Percentiles rank a stretch among this genome's conserved stretches.
Evolutionary conservation across 2,888 invertebrate species (phyloP).

Genomic region (Hyposoter dolosus): DNA sequence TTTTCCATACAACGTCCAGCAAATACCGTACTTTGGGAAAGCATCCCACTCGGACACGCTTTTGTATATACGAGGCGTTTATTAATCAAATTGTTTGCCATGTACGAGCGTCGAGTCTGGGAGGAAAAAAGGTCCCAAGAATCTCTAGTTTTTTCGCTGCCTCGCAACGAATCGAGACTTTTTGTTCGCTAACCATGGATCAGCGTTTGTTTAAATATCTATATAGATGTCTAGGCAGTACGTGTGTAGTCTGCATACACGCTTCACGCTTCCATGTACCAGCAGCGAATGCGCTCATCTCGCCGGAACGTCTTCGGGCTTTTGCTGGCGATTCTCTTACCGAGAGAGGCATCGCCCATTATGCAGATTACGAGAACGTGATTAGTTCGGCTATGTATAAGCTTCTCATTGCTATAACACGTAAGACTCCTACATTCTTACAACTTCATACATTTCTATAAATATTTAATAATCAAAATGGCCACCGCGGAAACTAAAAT

Average conservation of each 20-base stretch:
- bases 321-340: constrained; percentile 35
- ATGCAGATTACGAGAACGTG: constrained; percentile 64
- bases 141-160: neutral
- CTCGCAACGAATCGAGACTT: neutral
- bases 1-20: too few species aligned
- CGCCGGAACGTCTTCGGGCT: constrained; percentile 54
- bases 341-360: constrained; percentile 42
- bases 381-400: constrained; percentile 53
- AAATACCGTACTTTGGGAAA: neutral
- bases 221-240: neutral
- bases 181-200: neutral
- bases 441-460: neutral
- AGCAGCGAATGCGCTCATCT: constrained; percentile 46
- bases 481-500: neutral
- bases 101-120: neutral
- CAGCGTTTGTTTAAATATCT: neutral
- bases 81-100: constrained; percentile 52
- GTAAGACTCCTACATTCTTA: constrained; percentile 16
- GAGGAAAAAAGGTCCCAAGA: neutral
- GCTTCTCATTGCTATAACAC: constrained; percentile 41
- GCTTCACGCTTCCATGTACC: constrained; percentile 46
- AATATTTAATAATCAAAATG: constrained; percentile 1
- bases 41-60: constrained; percentile 34
- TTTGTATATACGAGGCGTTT: constrained; percentile 43
- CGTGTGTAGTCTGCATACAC: neutral